A percentile compares a stretch with the other conserved stretches of the same genome.
Evolutionary conservation across 2,888 invertebrate genomes (phyloP).

Genomic region (Acrocera orbiculus): DNA sequence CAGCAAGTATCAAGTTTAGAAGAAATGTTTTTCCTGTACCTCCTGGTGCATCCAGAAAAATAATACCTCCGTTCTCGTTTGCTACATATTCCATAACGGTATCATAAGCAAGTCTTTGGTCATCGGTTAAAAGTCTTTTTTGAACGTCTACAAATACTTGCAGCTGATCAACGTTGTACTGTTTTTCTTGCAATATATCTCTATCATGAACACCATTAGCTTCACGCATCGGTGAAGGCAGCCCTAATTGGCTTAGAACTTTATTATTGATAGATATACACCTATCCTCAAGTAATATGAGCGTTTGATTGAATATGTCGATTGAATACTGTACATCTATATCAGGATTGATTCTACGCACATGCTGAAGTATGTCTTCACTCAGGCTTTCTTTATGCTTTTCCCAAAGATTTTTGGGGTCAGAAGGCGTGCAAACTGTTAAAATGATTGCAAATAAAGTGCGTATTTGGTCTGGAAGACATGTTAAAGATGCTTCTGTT

Average conservation of each 20-base stretch:
- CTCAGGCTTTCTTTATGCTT: constrained; percentile 4
- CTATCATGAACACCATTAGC: constrained; percentile 10
- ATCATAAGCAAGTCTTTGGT: constrained; percentile 10
- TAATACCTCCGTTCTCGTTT: constrained; percentile 10
- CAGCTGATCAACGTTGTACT: constrained; percentile 11
- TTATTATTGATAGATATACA: constrained; percentile 10
- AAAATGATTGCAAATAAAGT: constrained; percentile 10
- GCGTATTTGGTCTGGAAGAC: constrained; percentile 10
- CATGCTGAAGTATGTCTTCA: constrained; percentile 1
- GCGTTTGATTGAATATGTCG: constrained; percentile 8
- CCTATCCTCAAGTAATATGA: constrained; percentile 9
- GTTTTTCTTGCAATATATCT: constrained; percentile 12
- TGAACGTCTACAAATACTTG: constrained; percentile 5
- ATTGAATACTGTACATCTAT: constrained; percentile 3
- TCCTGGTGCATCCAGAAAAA: constrained; percentile 10
- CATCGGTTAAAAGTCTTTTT: constrained; percentile 3
- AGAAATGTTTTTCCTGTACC: constrained; percentile 11
- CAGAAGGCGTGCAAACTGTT: constrained; percentile 10
- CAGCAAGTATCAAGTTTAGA: constrained; percentile 7
- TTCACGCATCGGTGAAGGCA: constrained; percentile 10
- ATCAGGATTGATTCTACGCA: neutral
- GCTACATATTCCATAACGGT: constrained; percentile 13
- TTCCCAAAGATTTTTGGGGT: constrained; percentile 10
- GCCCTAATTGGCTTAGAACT: constrained; percentile 12
- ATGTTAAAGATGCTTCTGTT: constrained; percentile 7